Evolutionary conservation across 1,140 invertebrate species (phyloP).

Genomic region (fruit fly (Drosophila melanogaster)): Release_6_plus_ISO1_MT NT_033777.3:11759501-11760000

Average conservation of each 20-base stretch:
- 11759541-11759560: conserved; percentile 78
- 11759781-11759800: conserved; percentile 60
- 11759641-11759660: conserved; percentile 55
- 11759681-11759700: conserved; percentile 68
- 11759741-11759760: conserved; percentile 24
- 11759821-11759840: conserved; percentile 20
- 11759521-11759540: conserved; percentile 24
- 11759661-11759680: conserved; percentile 65
- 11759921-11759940: conserved; percentile 16
- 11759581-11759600: conserved; percentile 17
- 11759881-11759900: conserved; percentile 18
- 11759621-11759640: conserved; percentile 82
- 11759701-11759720: conserved; percentile 14
- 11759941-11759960: conserved; percentile 1
- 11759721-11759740: conserved; percentile 36
- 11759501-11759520: conserved; percentile 20
- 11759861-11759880: conserved; percentile 18
- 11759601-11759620: conserved; percentile 70
- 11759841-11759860: conserved; percentile 18
- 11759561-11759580: conserved; percentile 45
- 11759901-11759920: conserved; percentile 34
- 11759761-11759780: conserved; percentile 8
- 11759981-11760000: conserved; percentile 63
- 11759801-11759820: conserved; percentile 51
- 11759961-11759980: conserved; percentile 12